Evolutionary conservation across 1,140 invertebrate species (phyloP).

Genomic region (Gonatopus flavifemur): DNA sequence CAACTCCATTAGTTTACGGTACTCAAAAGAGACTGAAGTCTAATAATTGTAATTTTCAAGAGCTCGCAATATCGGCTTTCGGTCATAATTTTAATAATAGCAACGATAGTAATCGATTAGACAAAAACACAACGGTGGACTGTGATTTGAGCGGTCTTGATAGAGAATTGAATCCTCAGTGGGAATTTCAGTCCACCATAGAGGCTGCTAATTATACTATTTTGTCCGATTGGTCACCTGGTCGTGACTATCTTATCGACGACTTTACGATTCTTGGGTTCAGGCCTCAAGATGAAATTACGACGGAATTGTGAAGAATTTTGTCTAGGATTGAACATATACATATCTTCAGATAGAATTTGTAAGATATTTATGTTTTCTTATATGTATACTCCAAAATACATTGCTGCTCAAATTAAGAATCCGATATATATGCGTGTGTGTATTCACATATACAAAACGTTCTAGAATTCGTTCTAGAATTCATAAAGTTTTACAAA

Average conservation of each 20-base stretch:
- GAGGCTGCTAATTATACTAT: slow-evolving; percentile 55
- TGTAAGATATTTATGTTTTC: slow-evolving; percentile 9
- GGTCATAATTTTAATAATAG: slow-evolving; percentile 46
- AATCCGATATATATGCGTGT: no score
- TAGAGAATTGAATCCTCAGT: slow-evolving; percentile 57
- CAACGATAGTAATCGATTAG: slow-evolving; percentile 17
- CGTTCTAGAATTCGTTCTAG: no score
- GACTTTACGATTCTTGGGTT: slow-evolving; percentile 74
- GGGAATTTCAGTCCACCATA: slow-evolving; percentile 52
- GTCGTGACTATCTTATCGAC: slow-evolving; percentile 68
- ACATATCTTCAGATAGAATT: slow-evolving; percentile 9
- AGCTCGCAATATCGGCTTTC: slow-evolving; percentile 51
- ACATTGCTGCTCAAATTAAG: no score
- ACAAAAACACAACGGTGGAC: slow-evolving; percentile 17
- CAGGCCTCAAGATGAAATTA: slow-evolving; percentile 76
- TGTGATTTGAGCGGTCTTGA: slow-evolving; percentile 30
- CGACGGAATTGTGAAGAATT: slow-evolving; percentile 68
- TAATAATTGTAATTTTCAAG: slow-evolving; percentile 37
- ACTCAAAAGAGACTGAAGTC: slow-evolving; percentile 32
- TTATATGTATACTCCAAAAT: slow-evolving; percentile 4
- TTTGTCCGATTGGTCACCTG: slow-evolving; percentile 65
- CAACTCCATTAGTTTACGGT: slow-evolving; percentile 46
- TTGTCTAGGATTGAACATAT: slow-evolving; percentile 1
- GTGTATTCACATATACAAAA: no score
- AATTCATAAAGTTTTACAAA: no score